Evolutionary conservation across 2,888 invertebrate species (phyloP), one percentile per base, ranked within the genome.

Genomic region (Mystacides longicornis): DNA sequence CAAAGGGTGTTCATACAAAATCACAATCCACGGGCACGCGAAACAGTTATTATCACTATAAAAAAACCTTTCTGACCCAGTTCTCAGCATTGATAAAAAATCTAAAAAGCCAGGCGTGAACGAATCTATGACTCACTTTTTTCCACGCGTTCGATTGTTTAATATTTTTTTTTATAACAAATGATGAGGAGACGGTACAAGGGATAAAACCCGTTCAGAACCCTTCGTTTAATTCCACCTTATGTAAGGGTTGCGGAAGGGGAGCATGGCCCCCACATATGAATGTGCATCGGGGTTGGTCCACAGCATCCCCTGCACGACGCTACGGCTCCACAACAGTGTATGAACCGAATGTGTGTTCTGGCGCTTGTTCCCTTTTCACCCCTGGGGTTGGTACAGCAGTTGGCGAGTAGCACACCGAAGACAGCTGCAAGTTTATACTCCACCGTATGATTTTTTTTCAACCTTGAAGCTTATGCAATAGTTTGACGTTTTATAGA

Each of bases 61-160:
- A 55, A 51, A n/a, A 55, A 58, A 46, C 58, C 57, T 55, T 59
- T 57, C 58, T 60, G 60, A 60, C 60, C 60, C 60, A 60, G 58
- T 60, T 60, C 59, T 57, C 53, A 59, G 52, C 43, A 56, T 58
- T 50, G 57, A 37, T 51, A 57, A 57, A 56, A 52, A 33, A 21
- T 51, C 42, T 22, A 54, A 60, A 60, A 60, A 58, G 54, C 58
- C 55, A 49, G 58, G 58, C 58, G 58, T 58, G 58, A 58, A 55
- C 55, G 58, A 58, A 55, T 58, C 54, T 19, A 56, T 51, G 51
- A 49, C 48, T 55, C 43, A 22, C 49, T 58, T 58, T 52, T 55
- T 55, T 58, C 47, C 43, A 53, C 47, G 47, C 53, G 55, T 43
- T 31, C 49, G 37, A 55, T 58, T 58, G 55, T 52, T 57, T 14